Evolutionary conservation across 2,113 vertebrate genomes (phyloP).

Genomic region (Grantiella picta): DNA sequence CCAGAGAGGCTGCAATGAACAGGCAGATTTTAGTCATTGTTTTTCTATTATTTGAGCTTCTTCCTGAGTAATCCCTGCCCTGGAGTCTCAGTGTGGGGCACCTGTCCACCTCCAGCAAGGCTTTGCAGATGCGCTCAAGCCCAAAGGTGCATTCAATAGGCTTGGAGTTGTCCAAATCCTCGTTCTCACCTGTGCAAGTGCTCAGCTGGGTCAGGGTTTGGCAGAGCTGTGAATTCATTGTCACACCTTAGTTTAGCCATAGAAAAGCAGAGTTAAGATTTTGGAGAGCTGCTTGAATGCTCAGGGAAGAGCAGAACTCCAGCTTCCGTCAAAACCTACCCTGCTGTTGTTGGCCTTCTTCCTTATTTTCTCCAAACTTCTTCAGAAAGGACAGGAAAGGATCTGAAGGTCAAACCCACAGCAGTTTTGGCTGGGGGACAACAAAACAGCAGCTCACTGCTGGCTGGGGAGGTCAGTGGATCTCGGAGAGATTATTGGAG

Average conservation of each 20-base stretch:
- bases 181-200: background rate
- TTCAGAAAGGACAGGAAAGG: background rate
- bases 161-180: background rate
- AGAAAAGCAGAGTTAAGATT: background rate
- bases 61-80: background rate
- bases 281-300: background rate
- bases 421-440: background rate
- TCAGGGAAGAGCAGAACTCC: background rate
- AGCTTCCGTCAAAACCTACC: background rate
- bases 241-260: fast-evolving
- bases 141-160: fast-evolving
- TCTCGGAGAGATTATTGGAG: background rate
- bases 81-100: background rate
- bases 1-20: background rate
- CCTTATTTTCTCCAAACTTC: background rate
- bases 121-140: background rate
- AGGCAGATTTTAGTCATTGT: background rate
- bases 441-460: background rate
- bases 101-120: background rate
- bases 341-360: fast-evolving
- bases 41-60: background rate
- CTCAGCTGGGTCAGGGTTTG: background rate
- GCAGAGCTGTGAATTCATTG: background rate
- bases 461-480: background rate
- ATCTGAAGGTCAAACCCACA: background rate